Evolutionary conservation across 2,113 vertebrate genomes (phyloP), one percentile per base, ranked within the genome.

Genomic region (Scytalopus superciliaris): DNA sequence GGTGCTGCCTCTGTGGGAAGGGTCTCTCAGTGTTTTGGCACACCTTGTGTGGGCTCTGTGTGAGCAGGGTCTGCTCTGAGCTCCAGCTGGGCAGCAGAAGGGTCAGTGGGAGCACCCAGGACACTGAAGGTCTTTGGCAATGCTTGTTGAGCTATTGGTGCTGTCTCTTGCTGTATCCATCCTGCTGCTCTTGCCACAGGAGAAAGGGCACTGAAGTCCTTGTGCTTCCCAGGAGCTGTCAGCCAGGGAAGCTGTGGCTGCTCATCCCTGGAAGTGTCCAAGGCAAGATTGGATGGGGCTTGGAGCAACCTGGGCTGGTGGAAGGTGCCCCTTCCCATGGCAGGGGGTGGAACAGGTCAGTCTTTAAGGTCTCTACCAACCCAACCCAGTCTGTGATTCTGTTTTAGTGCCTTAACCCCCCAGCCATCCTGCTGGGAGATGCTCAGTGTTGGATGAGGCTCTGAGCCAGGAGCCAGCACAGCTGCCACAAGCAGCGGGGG

Each of bases 401-500:
- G 1, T 24, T 85, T 40, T 33, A 59, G 12, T 31, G n/a, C 18
- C n/a, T 67, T 40, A 35, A 21, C 5, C 33, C 16, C 6, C 16
- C 23, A 45, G 24, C 11, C 10, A 4, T 10, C 55, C 37, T 5
- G 0, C 27, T 44, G 40, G 56, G 45, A 60, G 6, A 5, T 64
- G 59, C 39, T 45, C 28, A 3, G 0, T 12, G 19, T 22, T 10
- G 49, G 28, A 16, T 1, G 11, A 14, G 57, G 42, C 6, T 30
- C 55, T 23, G 9, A n/a, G 31, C 10, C 57, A 56, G 44, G 47
- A 59, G 17, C 40, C 19, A 33, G 7, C 0, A 3, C 17, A 66
- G 45, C 19, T 0, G 1, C 42, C 12, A 9, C 0, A 14, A 35
- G 49, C 40, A 11, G 0, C 0, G 2, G 2, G 42, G 67, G 78